Evolutionary conservation across 2,888 invertebrate genomes (phyloP).

Genomic region (Clostera curtula): DNA sequence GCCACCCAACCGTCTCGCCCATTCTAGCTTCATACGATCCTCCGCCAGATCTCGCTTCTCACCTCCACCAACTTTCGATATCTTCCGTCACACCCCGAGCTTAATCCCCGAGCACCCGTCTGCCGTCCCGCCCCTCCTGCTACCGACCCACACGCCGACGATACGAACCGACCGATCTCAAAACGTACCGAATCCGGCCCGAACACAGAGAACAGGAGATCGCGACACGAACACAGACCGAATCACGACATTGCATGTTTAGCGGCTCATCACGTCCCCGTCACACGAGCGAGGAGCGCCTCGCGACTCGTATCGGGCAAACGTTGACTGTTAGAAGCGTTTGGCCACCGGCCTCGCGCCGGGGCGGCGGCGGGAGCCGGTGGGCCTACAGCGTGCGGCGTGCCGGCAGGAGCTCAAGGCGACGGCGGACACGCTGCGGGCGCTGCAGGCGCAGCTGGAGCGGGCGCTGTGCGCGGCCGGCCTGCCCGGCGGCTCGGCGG

Average conservation of each 20-base stretch:
- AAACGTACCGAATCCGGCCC: constrained; percentile 48
- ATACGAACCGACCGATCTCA: constrained; percentile 34
- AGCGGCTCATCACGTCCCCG: constrained; percentile 68
- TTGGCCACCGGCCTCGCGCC: constrained; percentile 46
- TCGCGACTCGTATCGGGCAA: constrained; percentile 56
- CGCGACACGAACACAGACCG: constrained; percentile 56
- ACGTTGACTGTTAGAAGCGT: constrained; percentile 53
- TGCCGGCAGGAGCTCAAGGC: constrained; percentile 85
- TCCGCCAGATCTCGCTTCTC: constrained; percentile 57
- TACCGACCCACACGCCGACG: constrained; percentile 45
- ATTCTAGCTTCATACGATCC: constrained; percentile 55
- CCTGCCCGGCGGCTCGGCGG: constrained; percentile 71
- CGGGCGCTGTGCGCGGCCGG: constrained; percentile 79
- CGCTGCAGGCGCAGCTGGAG: constrained; percentile 87
- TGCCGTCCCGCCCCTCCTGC: constrained; percentile 37
- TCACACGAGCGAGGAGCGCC: constrained; percentile 66
- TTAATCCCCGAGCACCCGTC: constrained; percentile 58
- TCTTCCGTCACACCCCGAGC: constrained; percentile 59
- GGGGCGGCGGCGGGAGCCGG: constrained; percentile 51
- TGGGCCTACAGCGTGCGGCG: constrained; percentile 46
- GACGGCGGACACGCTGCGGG: constrained; percentile 88
- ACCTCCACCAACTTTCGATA: constrained; percentile 55
- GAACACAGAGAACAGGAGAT: constrained; percentile 34
- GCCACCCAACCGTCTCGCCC: constrained; percentile 38
- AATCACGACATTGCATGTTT: constrained; percentile 73